Evolutionary conservation across 2,113 vertebrate species (phyloP), one percentile per base, ranked within the genome.

Genomic region (Pterophyllum scalare): DNA sequence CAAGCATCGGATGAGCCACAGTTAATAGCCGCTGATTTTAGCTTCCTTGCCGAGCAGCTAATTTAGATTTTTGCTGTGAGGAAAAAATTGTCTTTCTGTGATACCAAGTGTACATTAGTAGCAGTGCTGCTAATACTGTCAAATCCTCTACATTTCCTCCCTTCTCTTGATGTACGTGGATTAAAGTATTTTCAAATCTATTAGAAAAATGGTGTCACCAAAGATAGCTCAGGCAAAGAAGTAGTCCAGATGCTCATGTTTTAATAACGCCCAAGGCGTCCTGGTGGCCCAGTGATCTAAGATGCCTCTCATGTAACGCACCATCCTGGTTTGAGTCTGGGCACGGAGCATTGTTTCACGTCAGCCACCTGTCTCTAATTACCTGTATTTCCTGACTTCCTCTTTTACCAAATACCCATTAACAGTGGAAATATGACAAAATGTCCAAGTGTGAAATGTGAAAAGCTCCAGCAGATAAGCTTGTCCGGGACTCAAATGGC

Each of bases 211-310:
- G 5, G 79, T 93, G 88, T 89, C 87, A 83, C 85, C 85, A 82
- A 91, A 91, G 81, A 90, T 90, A 85, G 90, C 86, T 89, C 74
- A 75, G 49, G 62, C 77, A 62, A 86, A 87, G 75, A 91, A 88
- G 81, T 87, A 89, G 87, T 83, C 74, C 88, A 90, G 87, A 90
- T 86, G 86, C 79, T 87, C 54, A 24, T 90, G 59, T 87, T 88
- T 83, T 77, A 85, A 89, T 87, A 88, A 82, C 33, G 79, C 92
- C 67, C 5, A 9, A n/a, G 86, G 82, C 64, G 2, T 62, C 31
- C 24, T 40, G 59, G 64, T 86, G 77, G 67, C 79, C 76, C 59
- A 75, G 56, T 81, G 79, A 81, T 90, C 46, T 64, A 33, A 90
- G 76, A 78, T 13, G 1, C 31, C 58, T 59, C 35, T 3, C 56